A percentile compares a stretch with the other conserved stretches of the same genome.
phyloP scores from a whole-genome alignment of 2,113 vertebrate genomes.

The Eptatretus burgeri region DNA sequence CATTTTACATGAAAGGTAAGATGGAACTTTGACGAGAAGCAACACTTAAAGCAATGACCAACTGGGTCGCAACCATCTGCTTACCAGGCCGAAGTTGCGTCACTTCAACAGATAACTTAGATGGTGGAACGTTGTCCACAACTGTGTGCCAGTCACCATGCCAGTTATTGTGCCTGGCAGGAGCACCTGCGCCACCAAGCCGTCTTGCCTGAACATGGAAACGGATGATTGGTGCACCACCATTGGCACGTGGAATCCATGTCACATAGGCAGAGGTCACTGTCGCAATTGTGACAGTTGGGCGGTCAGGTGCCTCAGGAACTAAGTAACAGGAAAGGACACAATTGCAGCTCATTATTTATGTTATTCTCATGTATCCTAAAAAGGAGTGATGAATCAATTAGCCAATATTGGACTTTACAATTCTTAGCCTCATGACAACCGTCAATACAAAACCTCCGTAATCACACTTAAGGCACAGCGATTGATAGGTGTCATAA shows the following conservation, averaged over 20 bases:
- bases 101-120: constrained; percentile 79
- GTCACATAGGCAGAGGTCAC: constrained; percentile 81
- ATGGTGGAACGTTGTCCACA: constrained; percentile 64
- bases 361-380: no score
- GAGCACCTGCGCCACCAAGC: constrained; percentile 24
- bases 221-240: constrained; percentile 73
- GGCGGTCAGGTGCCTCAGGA: constrained; percentile 79
- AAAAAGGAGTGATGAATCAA: no score
- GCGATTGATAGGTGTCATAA: no score
- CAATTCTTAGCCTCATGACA: no score
- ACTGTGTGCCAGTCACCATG: constrained; percentile 54
- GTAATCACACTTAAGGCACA: no score
- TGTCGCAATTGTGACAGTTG: constrained; percentile 69
- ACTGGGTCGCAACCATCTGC: neutral
- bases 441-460: no score
- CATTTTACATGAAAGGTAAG: no score
- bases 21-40: no score
- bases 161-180: neutral
- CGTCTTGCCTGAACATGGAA: constrained; percentile 80
- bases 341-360: no score
- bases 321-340: constrained; percentile 19
- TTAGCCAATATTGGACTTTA: no score
- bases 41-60: no score
- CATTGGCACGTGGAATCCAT: constrained; percentile 83
- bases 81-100: constrained; percentile 61